Evolutionary conservation across 2,797 vertebrate genomes (phyloP).

Genomic region (Platyrinchus mystaceus): DNA sequence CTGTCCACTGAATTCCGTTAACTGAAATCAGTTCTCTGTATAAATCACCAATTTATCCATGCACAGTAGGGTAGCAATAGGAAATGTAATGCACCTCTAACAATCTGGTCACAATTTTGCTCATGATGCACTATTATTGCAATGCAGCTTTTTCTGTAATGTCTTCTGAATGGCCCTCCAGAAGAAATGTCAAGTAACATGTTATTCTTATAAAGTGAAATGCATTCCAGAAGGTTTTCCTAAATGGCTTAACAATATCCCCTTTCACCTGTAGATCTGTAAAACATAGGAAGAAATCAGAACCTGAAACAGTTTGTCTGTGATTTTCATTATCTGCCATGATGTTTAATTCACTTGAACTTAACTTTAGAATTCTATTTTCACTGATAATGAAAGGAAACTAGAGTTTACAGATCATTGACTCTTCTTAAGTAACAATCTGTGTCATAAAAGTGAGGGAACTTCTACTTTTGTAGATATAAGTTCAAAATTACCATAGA

Average conservation of each 20-base stretch:
- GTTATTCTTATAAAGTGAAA: constrained; percentile 30
- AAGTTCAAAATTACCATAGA: background rate
- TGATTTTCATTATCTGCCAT: background rate
- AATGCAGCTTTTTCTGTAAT: background rate
- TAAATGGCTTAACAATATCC: constrained; percentile 31
- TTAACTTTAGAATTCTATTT: background rate
- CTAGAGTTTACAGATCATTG: background rate
- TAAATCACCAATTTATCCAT: background rate
- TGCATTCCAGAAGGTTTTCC: constrained; percentile 9
- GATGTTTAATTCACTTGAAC: background rate
- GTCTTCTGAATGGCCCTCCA: background rate
- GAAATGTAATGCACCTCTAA: background rate
- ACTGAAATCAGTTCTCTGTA: background rate
- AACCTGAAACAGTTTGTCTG: background rate
- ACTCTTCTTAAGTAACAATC: background rate
- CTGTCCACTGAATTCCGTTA: background rate
- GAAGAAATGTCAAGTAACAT: background rate
- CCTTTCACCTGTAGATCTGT: constrained; percentile 36
- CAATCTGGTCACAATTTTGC: background rate
- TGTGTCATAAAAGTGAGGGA: background rate
- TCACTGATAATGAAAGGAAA: background rate
- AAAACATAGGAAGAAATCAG: constrained; percentile 24
- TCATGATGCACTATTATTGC: background rate
- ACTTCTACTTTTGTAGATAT: background rate
- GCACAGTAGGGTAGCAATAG: background rate